Percentiles rank a stretch among this genome's conserved stretches.
phyloP scores from a whole-genome alignment of 1,140 invertebrate genomes.

The Hormaphis cornu region DNA sequence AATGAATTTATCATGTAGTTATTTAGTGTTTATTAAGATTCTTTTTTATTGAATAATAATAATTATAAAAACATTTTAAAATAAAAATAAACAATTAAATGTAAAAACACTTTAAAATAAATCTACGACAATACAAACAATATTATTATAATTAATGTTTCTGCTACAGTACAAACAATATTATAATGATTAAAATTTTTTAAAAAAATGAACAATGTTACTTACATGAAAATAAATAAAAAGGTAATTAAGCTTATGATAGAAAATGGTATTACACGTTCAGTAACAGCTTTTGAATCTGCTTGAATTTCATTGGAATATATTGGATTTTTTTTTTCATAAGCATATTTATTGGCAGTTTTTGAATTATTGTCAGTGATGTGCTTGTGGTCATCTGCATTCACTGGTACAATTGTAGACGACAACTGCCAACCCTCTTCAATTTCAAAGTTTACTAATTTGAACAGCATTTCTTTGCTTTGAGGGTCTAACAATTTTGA shows the following conservation, averaged over 20 bases:
- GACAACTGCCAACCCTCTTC: background rate
- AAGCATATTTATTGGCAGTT: background rate
- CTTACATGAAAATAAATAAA: background rate
- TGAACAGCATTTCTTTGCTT: background rate
- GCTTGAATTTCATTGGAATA: background rate
- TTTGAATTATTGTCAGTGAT: background rate
- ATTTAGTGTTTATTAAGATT: too few relatives aligned
- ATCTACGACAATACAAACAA: too few relatives aligned
- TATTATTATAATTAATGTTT: too few relatives aligned
- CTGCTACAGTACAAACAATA: background rate
- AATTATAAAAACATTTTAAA: too few relatives aligned
- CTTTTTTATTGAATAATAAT: too few relatives aligned
- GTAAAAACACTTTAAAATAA: too few relatives aligned
- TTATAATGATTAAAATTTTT: background rate
- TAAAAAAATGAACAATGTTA: background rate
- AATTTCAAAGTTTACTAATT: conserved; percentile 12
- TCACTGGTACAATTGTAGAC: background rate
- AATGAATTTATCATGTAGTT: too few relatives aligned
- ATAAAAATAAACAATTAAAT: too few relatives aligned
- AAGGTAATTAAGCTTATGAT: background rate
- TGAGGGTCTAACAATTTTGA: background rate
- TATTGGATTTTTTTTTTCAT: background rate
- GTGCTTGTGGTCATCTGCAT: background rate
- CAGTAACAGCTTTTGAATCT: background rate
- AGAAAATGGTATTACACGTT: background rate